Base-by-base conservation (phyloP, 2,797 vertebrate genomes). In the Sarcophilus harrisii region DNA sequence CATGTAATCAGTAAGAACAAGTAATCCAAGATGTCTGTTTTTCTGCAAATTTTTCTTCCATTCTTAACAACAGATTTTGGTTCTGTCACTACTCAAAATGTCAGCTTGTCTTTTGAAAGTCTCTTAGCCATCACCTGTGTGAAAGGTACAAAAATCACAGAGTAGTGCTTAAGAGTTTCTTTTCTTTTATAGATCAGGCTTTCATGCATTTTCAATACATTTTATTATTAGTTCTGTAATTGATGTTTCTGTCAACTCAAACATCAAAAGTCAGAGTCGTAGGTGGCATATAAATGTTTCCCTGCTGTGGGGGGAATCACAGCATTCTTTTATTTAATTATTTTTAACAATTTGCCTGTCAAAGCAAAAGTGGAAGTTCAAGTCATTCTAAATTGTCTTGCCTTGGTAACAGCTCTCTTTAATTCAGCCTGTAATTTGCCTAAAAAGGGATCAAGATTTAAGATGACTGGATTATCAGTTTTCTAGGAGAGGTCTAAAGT, bases 111-210 rank as follows among this genome's bases (percentile, higher is more conserved):
- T 98, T 97, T 97, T 96, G 87, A 95, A 98, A 93, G 92, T 96
- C n/a, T 95, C 30, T 96, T 97, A 95, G 94, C 90, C 28, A 94
- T 94, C 49, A 94, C 94, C 73, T 96, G 32, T 96, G 62, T 96
- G 93, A 93, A 95, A 96, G 94, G 52, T 95, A 93, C 90, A 95
- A 57, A 98, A 96, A 96, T 94, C 94, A 95, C 91, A 96, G 94
- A 97, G 96, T 96, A 97, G 94, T 95, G 98, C 98, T 97, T 98
- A 98, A 97, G 97, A 96, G 91, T 97, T 96, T 97, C 97, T 97
- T 98, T 92, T 98, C 97, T 98, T 97, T 98, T 94, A 92, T 97
- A 97, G 92, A 93, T 96, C 57, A 96, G 66, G 28, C 1, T 97
- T 52, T 92, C 90, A 95, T 98, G 92, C 97, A 95, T 96, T 98